Evolutionary conservation across 2,113 vertebrate genomes (phyloP).

Genomic region (Elephantulus edwardii): DNA sequence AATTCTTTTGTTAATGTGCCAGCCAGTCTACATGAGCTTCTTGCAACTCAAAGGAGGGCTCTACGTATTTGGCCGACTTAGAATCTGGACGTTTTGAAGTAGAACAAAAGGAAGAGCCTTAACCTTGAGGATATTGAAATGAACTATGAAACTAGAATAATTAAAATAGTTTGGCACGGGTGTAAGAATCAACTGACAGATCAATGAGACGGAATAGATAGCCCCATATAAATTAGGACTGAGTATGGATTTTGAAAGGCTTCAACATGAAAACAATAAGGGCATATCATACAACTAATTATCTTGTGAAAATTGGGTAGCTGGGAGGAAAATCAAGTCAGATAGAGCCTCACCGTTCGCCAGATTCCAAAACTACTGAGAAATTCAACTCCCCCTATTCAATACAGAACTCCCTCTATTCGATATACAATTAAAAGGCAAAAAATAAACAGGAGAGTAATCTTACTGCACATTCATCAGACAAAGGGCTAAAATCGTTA

Average conservation of each 20-base stretch:
- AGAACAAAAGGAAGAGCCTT: not conserved
- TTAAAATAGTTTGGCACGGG: not conserved
- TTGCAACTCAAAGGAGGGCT: not conserved
- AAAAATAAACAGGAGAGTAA: not conserved
- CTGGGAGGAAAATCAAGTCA: conserved; percentile 10
- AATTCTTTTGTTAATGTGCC: not conserved
- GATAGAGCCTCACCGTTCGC: not conserved
- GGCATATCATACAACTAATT: not conserved
- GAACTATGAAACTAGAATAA: not conserved
- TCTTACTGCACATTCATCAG: not conserved
- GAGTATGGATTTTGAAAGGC: not conserved
- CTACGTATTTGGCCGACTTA: not conserved
- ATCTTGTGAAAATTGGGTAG: not conserved
- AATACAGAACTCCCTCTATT: not conserved
- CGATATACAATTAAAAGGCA: not conserved
- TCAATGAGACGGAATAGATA: not conserved
- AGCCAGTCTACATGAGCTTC: not conserved
- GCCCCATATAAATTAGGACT: not conserved
- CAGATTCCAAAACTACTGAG: not conserved
- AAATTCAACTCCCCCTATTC: not conserved
- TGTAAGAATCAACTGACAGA: not conserved
- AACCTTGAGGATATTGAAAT: not conserved
- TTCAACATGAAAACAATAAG: conserved; percentile 17
- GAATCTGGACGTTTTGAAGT: conserved; percentile 3
- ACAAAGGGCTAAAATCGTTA: not conserved